phyloP scores from a whole-genome alignment of 2,797 vertebrate genomes.

The Hippopotamyrus pictus region DNA sequence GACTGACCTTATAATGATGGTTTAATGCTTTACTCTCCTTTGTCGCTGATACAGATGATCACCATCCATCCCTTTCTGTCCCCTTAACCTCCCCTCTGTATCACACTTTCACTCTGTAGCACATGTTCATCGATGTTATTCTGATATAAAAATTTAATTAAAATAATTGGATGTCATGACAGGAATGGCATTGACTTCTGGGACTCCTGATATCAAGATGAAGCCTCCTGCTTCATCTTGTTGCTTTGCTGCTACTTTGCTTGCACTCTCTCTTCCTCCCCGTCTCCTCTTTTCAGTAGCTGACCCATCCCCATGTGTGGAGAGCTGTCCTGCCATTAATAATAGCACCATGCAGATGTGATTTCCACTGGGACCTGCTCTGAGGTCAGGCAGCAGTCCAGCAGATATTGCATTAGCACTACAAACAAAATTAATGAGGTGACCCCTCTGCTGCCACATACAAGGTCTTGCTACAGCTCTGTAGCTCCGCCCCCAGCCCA shows the following conservation, averaged over 20 bases:
- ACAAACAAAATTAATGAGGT: slow-evolving; percentile 3
- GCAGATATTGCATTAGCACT: neutral
- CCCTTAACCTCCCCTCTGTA: neutral
- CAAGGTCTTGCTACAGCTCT: neutral
- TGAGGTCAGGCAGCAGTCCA: neutral
- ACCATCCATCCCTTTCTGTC: neutral
- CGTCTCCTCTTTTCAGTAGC: neutral
- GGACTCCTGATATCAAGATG: neutral
- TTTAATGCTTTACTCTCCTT: slow-evolving; percentile 12
- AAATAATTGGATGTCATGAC: neutral
- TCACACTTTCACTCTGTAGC: neutral
- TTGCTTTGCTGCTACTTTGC: no score
- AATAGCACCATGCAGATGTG: slow-evolving; percentile 1
- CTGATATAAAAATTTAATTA: neutral
- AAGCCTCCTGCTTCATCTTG: neutral
- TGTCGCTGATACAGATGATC: neutral
- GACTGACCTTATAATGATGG: neutral
- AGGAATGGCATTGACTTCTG: neutral
- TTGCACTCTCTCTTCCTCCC: neutral
- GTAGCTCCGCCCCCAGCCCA: neutral
- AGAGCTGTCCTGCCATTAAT: neutral
- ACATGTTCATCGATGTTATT: neutral
- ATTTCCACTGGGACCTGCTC: slow-evolving; percentile 19
- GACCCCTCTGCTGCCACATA: neutral
- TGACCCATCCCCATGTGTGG: neutral